phyloP scores from a whole-genome alignment of 1,140 invertebrate species.

The Probaryconus sp. region DNA sequence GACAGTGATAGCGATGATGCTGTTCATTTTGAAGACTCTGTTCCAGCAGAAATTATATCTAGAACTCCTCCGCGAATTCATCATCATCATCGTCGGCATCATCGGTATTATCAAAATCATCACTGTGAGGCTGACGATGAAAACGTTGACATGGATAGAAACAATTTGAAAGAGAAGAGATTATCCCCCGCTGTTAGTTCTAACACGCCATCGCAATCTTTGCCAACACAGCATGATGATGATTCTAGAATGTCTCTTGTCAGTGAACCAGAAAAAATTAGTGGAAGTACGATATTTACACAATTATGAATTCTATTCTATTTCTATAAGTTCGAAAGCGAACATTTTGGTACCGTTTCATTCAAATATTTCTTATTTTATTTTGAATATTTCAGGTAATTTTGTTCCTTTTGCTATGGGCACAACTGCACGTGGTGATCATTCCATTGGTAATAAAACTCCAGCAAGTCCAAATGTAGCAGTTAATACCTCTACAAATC shows the following conservation, averaged over 20 bases:
- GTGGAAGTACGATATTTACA: constrained; percentile 71
- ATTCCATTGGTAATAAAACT: constrained; percentile 73
- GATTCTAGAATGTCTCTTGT: constrained; percentile 76
- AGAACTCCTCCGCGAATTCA: constrained; percentile 74
- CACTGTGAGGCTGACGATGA: constrained; percentile 75
- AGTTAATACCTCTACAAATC: constrained; percentile 62
- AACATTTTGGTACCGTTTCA: neutral
- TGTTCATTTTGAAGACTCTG: constrained; percentile 72
- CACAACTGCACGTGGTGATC: constrained; percentile 69
- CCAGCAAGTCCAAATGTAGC: constrained; percentile 72
- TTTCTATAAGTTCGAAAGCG: too few species aligned
- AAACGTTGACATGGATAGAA: constrained; percentile 64
- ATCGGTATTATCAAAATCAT: constrained; percentile 77
- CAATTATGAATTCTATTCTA: too few species aligned
- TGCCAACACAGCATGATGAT: constrained; percentile 69
- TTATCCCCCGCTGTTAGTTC: constrained; percentile 59
- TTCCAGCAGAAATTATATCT: constrained; percentile 69
- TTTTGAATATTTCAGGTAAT: constrained; percentile 66
- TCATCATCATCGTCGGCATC: constrained; percentile 75
- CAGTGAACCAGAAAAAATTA: constrained; percentile 76
- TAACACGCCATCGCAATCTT: constrained; percentile 60
- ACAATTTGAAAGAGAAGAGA: constrained; percentile 70
- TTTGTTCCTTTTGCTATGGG: constrained; percentile 78
- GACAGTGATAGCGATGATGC: constrained; percentile 81
- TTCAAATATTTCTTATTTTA: neutral